Evolutionary conservation across 2,888 invertebrate genomes (phyloP).

Genomic region (Pomacea canaliculata): DNA sequence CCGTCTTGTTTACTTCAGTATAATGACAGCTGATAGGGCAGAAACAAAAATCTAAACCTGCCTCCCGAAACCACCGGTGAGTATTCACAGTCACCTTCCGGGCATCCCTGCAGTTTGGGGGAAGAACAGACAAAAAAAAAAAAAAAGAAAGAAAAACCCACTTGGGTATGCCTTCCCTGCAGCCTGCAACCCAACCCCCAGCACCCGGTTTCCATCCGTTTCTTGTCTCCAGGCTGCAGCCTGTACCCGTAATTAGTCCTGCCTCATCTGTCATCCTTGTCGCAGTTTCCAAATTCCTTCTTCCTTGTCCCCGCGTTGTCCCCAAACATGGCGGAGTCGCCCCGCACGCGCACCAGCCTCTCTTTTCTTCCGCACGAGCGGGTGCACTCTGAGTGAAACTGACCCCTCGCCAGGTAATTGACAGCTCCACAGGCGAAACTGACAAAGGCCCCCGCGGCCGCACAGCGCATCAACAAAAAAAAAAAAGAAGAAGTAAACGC

Average conservation of each 20-base stretch:
- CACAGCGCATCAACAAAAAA: background rate
- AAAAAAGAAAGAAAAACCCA: too few species aligned
- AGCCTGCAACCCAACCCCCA: too few species aligned
- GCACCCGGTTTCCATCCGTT: slow-evolving; percentile 4
- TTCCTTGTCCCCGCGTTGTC: background rate
- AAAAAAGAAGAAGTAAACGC: background rate
- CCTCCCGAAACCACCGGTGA: too few species aligned
- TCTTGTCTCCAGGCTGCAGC: background rate
- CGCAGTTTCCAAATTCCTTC: background rate
- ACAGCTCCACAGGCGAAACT: slow-evolving; percentile 11
- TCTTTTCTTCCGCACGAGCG: slow-evolving; percentile 11
- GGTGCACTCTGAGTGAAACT: slow-evolving; percentile 18
- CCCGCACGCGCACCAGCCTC: slow-evolving; percentile 4
- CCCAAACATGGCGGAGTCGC: background rate
- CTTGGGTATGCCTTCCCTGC: too few species aligned
- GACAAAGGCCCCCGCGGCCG: background rate
- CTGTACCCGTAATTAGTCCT: slow-evolving; percentile 4
- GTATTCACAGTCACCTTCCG: too few species aligned
- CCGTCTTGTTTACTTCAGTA: too few species aligned
- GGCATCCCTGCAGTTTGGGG: too few species aligned
- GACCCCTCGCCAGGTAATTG: slow-evolving; percentile 25
- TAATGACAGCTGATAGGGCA: too few species aligned
- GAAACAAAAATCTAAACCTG: too few species aligned
- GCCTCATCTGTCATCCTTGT: slow-evolving; percentile 1
- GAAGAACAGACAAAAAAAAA: too few species aligned